Percentiles rank a stretch among this genome's conserved stretches.
phyloP scores from a whole-genome alignment of 2,888 invertebrate genomes.

The Bruchidius siliquastri region DNA sequence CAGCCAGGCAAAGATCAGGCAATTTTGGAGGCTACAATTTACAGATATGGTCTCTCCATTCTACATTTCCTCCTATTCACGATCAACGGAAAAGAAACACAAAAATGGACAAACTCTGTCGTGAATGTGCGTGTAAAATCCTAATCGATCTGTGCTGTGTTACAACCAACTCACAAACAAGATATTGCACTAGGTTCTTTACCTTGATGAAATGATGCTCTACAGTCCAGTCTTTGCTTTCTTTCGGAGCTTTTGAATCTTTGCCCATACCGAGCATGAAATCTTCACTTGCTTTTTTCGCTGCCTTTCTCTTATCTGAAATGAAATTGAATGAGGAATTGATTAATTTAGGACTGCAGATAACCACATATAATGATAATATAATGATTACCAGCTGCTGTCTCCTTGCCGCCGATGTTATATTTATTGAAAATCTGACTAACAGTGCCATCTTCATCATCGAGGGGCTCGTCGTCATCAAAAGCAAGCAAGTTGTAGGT shows the following conservation, averaged over 20 bases:
- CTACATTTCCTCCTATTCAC: too few relatives aligned
- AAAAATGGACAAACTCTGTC: too few relatives aligned
- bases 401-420: background rate
- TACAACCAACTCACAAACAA: too few relatives aligned
- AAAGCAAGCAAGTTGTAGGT: slow-evolving; percentile 1
- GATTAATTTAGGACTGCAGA: too few relatives aligned
- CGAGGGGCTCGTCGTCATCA: background rate
- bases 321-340: too few relatives aligned
- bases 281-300: background rate
- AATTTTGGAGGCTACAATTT: too few relatives aligned
- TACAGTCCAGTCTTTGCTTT: slow-evolving; percentile 20
- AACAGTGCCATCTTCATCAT: background rate
- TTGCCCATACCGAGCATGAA: background rate
- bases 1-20: too few relatives aligned
- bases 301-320: background rate
- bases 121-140: too few relatives aligned
- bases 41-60: too few relatives aligned
- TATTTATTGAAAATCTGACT: slow-evolving; percentile 2
- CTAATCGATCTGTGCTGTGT: too few relatives aligned
- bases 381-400: slow-evolving; percentile 1
- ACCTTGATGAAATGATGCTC: slow-evolving; percentile 48
- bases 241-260: background rate
- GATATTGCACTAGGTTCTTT: slow-evolving; percentile 7
- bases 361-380: slow-evolving; percentile 1
- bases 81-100: too few relatives aligned